A percentile compares a stretch with the other conserved stretches of the same genome.
These are phyloP conservation scores for Chalcis sispes DNA, from an alignment of 2,888 invertebrate species.

Conservation along the genomic window DNA sequence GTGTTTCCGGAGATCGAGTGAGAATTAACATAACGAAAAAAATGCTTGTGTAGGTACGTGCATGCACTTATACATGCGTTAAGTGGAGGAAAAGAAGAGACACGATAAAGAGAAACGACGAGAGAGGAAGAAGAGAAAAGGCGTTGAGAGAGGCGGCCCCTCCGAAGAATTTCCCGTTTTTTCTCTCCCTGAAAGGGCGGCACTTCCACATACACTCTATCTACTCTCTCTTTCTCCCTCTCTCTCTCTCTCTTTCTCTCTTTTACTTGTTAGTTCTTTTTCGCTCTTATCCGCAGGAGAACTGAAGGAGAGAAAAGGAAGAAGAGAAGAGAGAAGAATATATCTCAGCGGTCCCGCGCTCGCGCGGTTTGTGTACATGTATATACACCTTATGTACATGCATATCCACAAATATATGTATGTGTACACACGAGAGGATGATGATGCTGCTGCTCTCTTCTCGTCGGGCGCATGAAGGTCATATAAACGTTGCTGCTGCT, in stretches of 20 bases:
- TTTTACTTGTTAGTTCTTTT: too few relatives aligned
- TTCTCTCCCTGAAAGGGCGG: constrained; percentile 25
- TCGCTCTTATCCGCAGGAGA: background rate
- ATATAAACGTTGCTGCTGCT: constrained; percentile 37
- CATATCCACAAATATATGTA: constrained; percentile 4
- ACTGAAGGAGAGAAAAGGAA: constrained; percentile 6
- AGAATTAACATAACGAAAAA: background rate
- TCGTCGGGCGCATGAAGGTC: constrained; percentile 57
- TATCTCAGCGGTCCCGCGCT: constrained; percentile 15
- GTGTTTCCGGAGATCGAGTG: background rate
- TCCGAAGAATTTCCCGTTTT: constrained; percentile 35
- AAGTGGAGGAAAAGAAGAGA: constrained; percentile 1
- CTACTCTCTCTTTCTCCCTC: background rate
- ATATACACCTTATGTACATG: constrained; percentile 9
- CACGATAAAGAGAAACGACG: background rate
- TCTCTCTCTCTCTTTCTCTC: too few relatives aligned
- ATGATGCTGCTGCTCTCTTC: constrained; percentile 53
- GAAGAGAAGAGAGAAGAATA: constrained; percentile 6
- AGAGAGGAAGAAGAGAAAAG: background rate
- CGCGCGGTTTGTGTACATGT: constrained; percentile 19
- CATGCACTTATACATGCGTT: background rate
- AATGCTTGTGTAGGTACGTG: background rate
- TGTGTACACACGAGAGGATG: constrained; percentile 36
- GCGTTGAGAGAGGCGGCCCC: background rate
- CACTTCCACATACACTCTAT: background rate